phyloP scores from a whole-genome alignment of 2,888 invertebrate species.

The Chromoteleia sp. region DNA sequence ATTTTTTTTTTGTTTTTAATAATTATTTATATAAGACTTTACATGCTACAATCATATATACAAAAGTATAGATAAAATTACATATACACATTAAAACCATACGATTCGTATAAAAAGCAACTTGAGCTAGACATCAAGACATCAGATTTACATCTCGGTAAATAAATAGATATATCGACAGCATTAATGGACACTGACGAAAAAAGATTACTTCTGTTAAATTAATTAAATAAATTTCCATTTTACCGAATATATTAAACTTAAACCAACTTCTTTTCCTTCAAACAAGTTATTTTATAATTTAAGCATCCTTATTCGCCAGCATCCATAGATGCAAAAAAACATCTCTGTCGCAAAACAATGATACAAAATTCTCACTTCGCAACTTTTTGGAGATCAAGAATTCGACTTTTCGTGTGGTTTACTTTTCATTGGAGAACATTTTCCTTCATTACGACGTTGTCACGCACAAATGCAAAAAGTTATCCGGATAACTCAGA shows the following conservation, averaged over 20 bases:
- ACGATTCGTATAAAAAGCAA: constrained; percentile 63
- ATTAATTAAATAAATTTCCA: neutral
- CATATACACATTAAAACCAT: constrained; percentile 53
- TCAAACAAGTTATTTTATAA: no score
- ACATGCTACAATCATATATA: constrained; percentile 66
- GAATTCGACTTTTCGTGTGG: constrained; percentile 17
- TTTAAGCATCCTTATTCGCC: constrained; percentile 21
- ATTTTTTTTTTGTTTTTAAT: constrained; percentile 38
- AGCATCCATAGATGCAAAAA: constrained; percentile 14
- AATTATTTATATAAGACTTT: constrained; percentile 69
- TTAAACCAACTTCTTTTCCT: neutral
- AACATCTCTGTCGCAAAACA: constrained; percentile 27
- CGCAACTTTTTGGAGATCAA: constrained; percentile 46
- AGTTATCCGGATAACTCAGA: constrained; percentile 99
- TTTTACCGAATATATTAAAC: no score
- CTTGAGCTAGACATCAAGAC: constrained; percentile 44
- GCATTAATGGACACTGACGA: neutral
- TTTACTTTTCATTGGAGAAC: neutral
- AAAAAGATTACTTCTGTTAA: neutral
- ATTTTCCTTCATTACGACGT: constrained; percentile 76
- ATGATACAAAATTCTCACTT: constrained; percentile 42
- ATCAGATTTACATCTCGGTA: constrained; percentile 35
- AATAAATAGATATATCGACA: constrained; percentile 45
- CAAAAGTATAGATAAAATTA: constrained; percentile 66
- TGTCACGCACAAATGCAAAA: constrained; percentile 92